These are phyloP conservation scores for Tympanoctomys barrerae DNA, from an alignment of 2,797 vertebrate genomes.

Conservation along the genomic window DNA sequence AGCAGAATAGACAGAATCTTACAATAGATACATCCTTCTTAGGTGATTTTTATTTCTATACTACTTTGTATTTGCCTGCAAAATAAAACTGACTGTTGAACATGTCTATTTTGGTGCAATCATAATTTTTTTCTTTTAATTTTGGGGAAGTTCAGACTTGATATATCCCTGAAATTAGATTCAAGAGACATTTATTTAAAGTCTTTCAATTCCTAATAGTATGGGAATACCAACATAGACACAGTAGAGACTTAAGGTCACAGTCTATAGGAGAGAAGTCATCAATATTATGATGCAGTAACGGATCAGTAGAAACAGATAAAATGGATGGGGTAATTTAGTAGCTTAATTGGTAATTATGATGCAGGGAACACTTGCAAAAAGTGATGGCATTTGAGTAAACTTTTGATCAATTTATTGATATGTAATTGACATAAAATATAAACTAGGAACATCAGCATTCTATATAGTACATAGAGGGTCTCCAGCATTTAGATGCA, in stretches of 20 bases:
- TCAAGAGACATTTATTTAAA: neutral
- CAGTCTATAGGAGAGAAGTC: neutral
- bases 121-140: constrained; percentile 27
- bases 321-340: too few relatives aligned
- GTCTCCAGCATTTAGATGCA: accelerated
- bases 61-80: neutral
- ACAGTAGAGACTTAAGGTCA: too few relatives aligned
- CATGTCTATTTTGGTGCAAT: neutral
- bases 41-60: neutral
- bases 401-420: neutral
- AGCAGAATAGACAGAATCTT: neutral
- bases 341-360: neutral
- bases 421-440: neutral
- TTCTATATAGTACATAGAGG: neutral
- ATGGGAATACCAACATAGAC: neutral
- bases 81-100: neutral
- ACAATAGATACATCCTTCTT: neutral
- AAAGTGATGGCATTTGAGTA: neutral
- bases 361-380: neutral
- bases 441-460: neutral
- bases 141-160: neutral
- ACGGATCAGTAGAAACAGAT: accelerated
- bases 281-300: accelerated
- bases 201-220: neutral
- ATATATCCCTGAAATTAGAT: neutral